These are phyloP conservation scores for Globicephala melas DNA, from an alignment of 2,113 vertebrate species.

Conservation along the genomic window DNA sequence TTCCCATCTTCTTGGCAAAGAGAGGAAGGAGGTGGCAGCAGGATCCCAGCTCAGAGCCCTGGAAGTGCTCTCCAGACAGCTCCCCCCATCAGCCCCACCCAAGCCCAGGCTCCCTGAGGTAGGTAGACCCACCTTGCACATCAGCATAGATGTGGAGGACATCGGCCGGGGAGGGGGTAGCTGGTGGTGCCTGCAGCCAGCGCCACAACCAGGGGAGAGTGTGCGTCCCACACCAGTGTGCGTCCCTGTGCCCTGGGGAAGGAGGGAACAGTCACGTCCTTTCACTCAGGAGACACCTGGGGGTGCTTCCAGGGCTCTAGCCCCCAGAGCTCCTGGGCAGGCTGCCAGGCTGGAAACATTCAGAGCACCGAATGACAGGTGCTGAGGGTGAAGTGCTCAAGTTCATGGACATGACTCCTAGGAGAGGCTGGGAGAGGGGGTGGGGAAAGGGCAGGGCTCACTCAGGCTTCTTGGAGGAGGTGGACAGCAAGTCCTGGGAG, in stretches of 20 bases:
- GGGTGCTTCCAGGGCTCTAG: not conserved
- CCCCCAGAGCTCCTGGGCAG: not conserved
- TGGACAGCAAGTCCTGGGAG: not conserved
- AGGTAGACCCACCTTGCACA: conserved; percentile 35
- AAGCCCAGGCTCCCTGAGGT: not conserved
- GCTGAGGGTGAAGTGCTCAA: not conserved
- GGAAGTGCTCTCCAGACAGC: not conserved
- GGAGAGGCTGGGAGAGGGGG: not conserved
- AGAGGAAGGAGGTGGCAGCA: not conserved
- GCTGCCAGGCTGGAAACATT: not conserved
- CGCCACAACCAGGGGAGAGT: conserved; percentile 12
- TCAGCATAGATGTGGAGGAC: conserved; percentile 48
- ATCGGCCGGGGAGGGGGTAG: not conserved
- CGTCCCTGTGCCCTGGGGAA: conserved; percentile 54
- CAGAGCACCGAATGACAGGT: not conserved
- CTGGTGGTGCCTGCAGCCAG: conserved; percentile 5
- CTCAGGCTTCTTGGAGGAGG: not conserved
- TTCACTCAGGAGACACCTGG: not conserved
- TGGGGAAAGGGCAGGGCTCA: not conserved
- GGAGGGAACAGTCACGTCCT: not conserved
- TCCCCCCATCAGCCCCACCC: not conserved
- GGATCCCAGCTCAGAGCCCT: not conserved
- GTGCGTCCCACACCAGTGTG: not conserved
- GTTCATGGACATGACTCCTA: not conserved
- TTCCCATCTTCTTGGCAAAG: not conserved